phyloP scores from a whole-genome alignment of 2,113 vertebrate genomes.

The Heterotilapia buettikoferi region DNA sequence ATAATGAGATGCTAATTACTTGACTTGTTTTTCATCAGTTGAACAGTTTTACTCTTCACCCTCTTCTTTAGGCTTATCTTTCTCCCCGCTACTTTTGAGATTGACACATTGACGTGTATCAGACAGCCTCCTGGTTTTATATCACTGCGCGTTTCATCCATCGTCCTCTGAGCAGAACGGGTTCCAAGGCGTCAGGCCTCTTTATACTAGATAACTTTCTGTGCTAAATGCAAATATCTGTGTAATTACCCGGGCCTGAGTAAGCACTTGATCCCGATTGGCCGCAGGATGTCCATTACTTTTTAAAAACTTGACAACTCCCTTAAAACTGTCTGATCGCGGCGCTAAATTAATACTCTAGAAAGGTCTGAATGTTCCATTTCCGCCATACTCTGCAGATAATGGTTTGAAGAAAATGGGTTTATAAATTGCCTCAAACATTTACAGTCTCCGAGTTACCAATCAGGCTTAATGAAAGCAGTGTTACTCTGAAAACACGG shows the following conservation, averaged over 20 bases:
- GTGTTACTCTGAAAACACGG: not conserved
- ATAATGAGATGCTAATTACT: slow-evolving; percentile 64
- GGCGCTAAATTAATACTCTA: slow-evolving; percentile 42
- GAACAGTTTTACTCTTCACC: slow-evolving; percentile 44
- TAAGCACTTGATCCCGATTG: slow-evolving; percentile 47
- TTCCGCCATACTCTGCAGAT: slow-evolving; percentile 36
- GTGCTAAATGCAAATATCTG: slow-evolving; percentile 52
- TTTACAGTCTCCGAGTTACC: slow-evolving; percentile 39
- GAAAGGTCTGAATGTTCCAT: slow-evolving; percentile 45
- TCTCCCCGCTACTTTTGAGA: not conserved
- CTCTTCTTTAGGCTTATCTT: slow-evolving; percentile 32
- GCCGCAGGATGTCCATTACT: slow-evolving; percentile 34
- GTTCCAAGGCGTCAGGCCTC: slow-evolving; percentile 14
- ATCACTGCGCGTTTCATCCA: slow-evolving; percentile 17
- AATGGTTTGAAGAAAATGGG: slow-evolving; percentile 60
- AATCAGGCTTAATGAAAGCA: slow-evolving; percentile 37
- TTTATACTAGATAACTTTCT: slow-evolving; percentile 42
- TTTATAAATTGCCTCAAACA: slow-evolving; percentile 63
- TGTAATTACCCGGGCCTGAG: slow-evolving; percentile 47
- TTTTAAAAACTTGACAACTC: slow-evolving; percentile 41
- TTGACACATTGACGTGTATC: slow-evolving; percentile 31
- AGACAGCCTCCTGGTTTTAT: slow-evolving; percentile 29
- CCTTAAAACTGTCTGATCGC: slow-evolving; percentile 45
- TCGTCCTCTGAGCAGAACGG: not conserved
- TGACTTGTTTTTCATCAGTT: slow-evolving; percentile 48